Base-by-base conservation (phyloP, 2,888 invertebrate genomes). In the Entomobrya proxima region DNA sequence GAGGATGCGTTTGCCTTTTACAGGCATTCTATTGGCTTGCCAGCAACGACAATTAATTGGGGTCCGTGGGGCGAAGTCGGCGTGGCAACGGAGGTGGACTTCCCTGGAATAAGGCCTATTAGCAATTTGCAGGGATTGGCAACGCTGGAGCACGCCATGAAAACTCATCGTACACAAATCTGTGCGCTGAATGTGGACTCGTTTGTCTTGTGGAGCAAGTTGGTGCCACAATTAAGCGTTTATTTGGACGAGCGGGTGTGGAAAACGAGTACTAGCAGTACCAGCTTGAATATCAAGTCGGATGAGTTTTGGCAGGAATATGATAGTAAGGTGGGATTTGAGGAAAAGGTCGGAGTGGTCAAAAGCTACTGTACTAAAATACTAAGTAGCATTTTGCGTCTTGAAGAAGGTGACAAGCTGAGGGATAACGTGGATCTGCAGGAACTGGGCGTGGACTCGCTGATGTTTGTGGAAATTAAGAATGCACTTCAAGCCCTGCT, bases 11-110 rank as follows among this genome's bases (percentile, higher is more conserved):
- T 88, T n/a, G 79, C 85, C 11, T 44, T 32, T 24, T 82, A 86
- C 64, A 50, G 88, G 18, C 50, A 81, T 21, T 67, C 86, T 4
- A 75, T 86, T 32, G 88, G 88, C 0, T 37, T 88, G 13, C 85
- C 81, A 5, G 86, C 85, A 0, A 85, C 75, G 0, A 85, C 88
- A 0, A 35, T 88, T 4, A 86, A 88, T 30, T 88, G 88, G 88
- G 88, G 88, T 67, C 40, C 75, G 76, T 67, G 50, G 87, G 87
- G 87, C 9, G 81, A 87, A 44, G 78, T 82, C 13, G 87, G 87
- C 0, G 81, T 87, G 0, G 87, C 87, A 0, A 75, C 74, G 2
- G 85, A 87, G 35, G 21, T 69, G 5, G 87, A 87, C n/a, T 47
- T 87, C 24, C 81, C 82, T 21, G 88, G 88, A 0, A 64, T 88